Evolutionary conservation across 2,888 invertebrate species (phyloP).

Genomic region (Torymus auratus): DNA sequence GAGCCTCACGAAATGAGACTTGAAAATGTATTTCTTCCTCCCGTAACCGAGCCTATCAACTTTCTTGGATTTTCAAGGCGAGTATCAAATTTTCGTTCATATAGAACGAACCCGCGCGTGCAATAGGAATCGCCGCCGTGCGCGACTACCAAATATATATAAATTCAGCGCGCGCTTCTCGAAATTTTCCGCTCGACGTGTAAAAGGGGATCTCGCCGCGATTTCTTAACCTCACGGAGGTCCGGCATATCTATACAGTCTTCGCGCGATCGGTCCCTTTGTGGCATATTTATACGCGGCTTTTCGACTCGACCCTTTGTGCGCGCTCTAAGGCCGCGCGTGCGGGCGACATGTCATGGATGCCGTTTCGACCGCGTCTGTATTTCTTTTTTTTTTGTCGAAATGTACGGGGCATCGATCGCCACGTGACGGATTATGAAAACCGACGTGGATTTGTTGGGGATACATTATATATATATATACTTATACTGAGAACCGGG

Average conservation of each 20-base stretch:
- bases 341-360: conserved; percentile 37
- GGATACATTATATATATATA: background rate
- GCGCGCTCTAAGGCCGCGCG: no score
- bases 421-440: conserved; percentile 50
- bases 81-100: conserved; percentile 32
- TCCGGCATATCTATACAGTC: background rate
- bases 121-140: no score
- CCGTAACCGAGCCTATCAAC: no score
- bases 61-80: background rate
- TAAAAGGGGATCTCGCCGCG: conserved; percentile 13
- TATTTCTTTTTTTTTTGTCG: no score
- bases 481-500: conserved; percentile 23
- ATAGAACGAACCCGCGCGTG: no score
- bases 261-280: conserved; percentile 34
- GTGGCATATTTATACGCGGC: conserved; percentile 48
- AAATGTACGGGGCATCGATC: conserved; percentile 27
- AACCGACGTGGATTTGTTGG: conserved; percentile 6
- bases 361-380: conserved; percentile 19
- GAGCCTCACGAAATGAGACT: no score
- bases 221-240: conserved; percentile 34
- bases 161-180: conserved; percentile 11
- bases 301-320: background rate
- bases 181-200: conserved; percentile 54
- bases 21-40: no score
- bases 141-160: no score